Conservation (phyloP, 2,113 vertebrate species). For the Chionomys nivalis region DNA sequence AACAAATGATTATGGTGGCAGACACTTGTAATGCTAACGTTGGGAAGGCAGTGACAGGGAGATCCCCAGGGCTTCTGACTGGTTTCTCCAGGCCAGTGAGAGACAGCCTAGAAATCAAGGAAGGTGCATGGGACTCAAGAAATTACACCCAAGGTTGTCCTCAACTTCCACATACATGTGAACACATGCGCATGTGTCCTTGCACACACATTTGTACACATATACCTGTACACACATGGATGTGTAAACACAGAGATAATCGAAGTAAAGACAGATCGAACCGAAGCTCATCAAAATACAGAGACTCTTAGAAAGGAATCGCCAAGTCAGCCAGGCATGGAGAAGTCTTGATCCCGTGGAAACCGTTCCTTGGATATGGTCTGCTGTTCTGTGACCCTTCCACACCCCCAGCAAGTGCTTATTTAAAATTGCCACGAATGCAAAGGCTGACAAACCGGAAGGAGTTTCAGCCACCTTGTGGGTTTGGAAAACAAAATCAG, state of each 20-base stretch:
- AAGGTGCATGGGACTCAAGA: not conserved
- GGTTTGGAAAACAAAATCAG: not conserved
- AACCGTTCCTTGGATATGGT: not conserved
- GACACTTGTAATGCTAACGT: not conserved
- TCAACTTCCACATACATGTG: not conserved
- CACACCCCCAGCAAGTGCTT: not conserved
- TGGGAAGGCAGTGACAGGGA: not conserved
- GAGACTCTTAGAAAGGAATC: not conserved
- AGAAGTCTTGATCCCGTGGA: not conserved
- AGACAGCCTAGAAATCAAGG: not conserved
- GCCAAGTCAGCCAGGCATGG: not conserved
- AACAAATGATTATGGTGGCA: not conserved
- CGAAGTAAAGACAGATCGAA: not conserved
- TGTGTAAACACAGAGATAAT: not conserved
- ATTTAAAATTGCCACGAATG: not conserved
- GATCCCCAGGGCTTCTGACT: not conserved
- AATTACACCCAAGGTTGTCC: not conserved
- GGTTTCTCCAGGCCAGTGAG: not conserved
- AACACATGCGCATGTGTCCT: not conserved
- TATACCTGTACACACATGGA: not conserved
- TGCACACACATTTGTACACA: not conserved
- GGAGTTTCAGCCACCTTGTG: not conserved
- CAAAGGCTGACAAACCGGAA: not conserved
- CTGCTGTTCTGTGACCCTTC: not conserved
- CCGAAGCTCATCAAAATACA: not conserved